These are phyloP conservation scores for Ceratosolen solmsi DNA, from an alignment of 1,140 invertebrate species.

Conservation along the genomic window DNA sequence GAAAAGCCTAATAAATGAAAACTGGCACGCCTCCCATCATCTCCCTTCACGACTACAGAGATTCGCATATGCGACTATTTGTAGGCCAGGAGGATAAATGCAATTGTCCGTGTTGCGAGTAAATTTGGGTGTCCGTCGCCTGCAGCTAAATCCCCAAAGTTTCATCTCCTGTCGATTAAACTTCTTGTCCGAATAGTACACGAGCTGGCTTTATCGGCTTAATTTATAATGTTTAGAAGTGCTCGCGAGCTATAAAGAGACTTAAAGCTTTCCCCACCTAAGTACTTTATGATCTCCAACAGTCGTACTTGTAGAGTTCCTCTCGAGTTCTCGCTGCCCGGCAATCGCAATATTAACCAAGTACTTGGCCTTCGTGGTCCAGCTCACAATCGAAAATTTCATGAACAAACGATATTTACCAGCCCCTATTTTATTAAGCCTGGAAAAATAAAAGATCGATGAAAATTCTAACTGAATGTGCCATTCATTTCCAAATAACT, in stretches of 20 bases:
- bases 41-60: too few relatives aligned
- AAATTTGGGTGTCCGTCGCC: background rate
- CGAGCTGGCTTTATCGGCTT: background rate
- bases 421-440: background rate
- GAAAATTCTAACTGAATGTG: background rate
- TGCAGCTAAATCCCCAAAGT: too few relatives aligned
- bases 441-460: background rate
- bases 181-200: background rate
- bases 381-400: background rate
- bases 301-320: background rate
- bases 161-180: background rate
- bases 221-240: constrained; percentile 2
- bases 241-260: background rate
- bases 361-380: background rate
- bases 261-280: background rate
- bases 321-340: background rate
- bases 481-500: background rate
- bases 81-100: too few relatives aligned
- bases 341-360: background rate
- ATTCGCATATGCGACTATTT: too few relatives aligned
- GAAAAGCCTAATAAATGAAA: constrained; percentile 9
- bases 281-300: background rate
- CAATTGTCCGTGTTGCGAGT: background rate
- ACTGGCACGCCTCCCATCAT: background rate
- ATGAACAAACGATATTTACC: background rate